Evolutionary conservation across 2,113 vertebrate genomes (phyloP).

Genomic region (Elephantulus edwardii): DNA sequence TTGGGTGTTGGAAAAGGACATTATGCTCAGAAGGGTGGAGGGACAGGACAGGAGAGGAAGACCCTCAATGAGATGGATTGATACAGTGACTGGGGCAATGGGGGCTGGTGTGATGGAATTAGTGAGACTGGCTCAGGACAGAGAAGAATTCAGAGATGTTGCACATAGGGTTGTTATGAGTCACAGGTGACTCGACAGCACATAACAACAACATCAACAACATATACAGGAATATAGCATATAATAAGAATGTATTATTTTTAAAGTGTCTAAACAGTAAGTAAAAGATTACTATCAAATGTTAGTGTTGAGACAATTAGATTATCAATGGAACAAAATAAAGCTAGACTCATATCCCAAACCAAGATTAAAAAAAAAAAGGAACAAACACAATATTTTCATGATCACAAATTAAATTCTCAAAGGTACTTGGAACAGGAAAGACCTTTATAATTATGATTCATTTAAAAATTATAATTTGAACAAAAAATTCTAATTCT

Average conservation of each 20-base stretch:
- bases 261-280: not conserved
- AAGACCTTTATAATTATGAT: not conserved
- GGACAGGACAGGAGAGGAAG: no score
- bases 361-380: not conserved
- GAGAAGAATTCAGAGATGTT: no score
- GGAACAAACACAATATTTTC: not conserved
- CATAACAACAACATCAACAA: no score
- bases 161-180: no score
- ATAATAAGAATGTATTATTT: not conserved
- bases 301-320: not conserved
- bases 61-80: no score
- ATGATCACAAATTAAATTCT: not conserved
- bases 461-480: not conserved
- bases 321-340: conserved; percentile 45
- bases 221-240: not conserved
- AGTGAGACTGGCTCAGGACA: no score
- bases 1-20: no score
- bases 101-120: no score
- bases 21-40: no score
- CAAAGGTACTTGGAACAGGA: not conserved
- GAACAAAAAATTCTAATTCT: not conserved
- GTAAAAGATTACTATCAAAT: not conserved
- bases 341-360: not conserved
- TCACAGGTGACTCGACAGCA: no score
- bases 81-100: no score